Percentiles rank a stretch among this genome's conserved stretches.
These are phyloP conservation scores for Gallinago media DNA, from an alignment of 2,113 vertebrate species.

Conservation along the genomic window DNA sequence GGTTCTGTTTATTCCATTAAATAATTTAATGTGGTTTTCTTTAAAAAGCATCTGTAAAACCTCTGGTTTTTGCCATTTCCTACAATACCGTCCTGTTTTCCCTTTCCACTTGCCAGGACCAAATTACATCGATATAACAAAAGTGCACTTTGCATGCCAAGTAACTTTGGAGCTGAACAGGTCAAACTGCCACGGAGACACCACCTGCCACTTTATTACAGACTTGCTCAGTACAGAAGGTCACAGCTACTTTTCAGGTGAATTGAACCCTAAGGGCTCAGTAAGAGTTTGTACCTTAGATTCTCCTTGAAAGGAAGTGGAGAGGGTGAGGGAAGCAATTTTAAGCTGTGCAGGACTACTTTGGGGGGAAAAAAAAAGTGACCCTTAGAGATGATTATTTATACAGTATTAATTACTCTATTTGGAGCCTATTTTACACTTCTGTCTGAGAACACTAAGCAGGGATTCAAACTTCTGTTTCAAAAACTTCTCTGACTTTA, in stretches of 20 bases:
- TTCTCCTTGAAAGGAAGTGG: background rate
- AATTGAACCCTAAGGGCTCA: slow-evolving; percentile 5
- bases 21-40: background rate
- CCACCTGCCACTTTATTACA: background rate
- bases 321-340: background rate
- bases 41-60: background rate
- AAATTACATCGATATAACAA: background rate
- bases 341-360: background rate
- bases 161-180: background rate
- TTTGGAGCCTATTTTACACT: background rate
- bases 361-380: background rate
- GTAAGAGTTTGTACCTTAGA: slow-evolving; percentile 25
- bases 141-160: slow-evolving; percentile 10
- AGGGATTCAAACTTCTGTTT: background rate
- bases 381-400: background rate
- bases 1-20: background rate
- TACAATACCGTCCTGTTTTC: background rate
- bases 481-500: slow-evolving; percentile 1
- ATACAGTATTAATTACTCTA: background rate
- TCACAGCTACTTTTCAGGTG: background rate
- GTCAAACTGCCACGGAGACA: background rate
- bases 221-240: slow-evolving; percentile 3
- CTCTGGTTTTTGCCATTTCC: background rate
- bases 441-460: background rate
- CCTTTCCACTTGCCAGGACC: background rate